These are phyloP conservation scores for Vanessa atalanta DNA, from an alignment of 1,140 invertebrate genomes.

Conservation along the genomic window DNA sequence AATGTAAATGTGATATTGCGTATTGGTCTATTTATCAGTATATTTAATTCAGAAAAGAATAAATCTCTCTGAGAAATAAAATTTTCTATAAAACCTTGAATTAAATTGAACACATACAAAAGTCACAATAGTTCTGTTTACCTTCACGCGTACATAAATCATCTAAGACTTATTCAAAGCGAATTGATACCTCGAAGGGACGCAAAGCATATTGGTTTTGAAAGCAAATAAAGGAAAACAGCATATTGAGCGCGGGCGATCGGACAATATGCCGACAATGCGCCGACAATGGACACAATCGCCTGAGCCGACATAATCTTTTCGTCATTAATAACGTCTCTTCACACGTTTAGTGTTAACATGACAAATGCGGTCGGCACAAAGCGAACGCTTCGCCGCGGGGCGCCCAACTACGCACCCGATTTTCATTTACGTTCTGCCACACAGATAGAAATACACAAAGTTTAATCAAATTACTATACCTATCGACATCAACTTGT, in stretches of 20 bases:
- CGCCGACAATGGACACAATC: constrained; percentile 62
- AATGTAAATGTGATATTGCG: too few relatives aligned
- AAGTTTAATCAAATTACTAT: not conserved
- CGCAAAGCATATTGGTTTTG: constrained; percentile 45
- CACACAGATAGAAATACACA: constrained; percentile 50
- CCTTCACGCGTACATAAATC: constrained; percentile 30
- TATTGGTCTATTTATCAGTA: too few relatives aligned
- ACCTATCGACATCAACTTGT: not conserved
- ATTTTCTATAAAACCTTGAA: too few relatives aligned
- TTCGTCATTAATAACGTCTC: constrained; percentile 74
- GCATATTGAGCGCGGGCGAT: constrained; percentile 43
- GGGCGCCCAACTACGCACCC: constrained; percentile 53
- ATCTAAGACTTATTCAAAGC: constrained; percentile 21
- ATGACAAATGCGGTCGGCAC: constrained; percentile 72
- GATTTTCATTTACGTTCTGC: constrained; percentile 51
- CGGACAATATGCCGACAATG: constrained; percentile 27
- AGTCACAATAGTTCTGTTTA: constrained; percentile 23
- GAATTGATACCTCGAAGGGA: constrained; percentile 27
- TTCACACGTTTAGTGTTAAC: constrained; percentile 76
- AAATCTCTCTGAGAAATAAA: too few relatives aligned
- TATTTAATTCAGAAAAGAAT: too few relatives aligned
- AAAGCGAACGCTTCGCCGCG: constrained; percentile 51
- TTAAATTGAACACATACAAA: not conserved
- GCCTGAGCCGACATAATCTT: constrained; percentile 64
- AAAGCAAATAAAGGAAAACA: constrained; percentile 65